phyloP scores from a whole-genome alignment of 2,797 vertebrate species.

The Danio tinwini region DNA sequence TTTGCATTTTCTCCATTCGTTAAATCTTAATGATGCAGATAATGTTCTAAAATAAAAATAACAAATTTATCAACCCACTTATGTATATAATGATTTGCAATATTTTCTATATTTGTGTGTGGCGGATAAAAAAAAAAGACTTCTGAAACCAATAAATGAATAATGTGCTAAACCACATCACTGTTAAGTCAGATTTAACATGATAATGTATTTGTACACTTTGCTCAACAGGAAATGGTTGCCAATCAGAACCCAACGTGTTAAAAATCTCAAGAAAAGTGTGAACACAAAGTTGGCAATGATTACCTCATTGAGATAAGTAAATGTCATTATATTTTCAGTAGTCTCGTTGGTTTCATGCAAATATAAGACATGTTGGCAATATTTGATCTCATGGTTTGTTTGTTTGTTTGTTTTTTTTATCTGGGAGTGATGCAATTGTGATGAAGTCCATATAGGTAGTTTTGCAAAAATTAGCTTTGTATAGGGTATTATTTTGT shows the following conservation, averaged over 20 bases:
- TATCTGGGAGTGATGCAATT: too few species aligned
- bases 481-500: too few species aligned
- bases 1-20: too few species aligned
- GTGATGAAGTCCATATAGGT: too few species aligned
- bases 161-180: neutral
- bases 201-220: neutral
- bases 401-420: too few species aligned
- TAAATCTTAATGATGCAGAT: too few species aligned
- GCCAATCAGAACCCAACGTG: neutral
- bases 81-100: too few species aligned
- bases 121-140: neutral
- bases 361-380: neutral
- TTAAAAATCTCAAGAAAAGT: neutral
- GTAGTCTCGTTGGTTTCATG: neutral
- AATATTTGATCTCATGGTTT: neutral
- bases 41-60: too few species aligned
- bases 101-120: neutral
- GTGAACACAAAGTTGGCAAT: neutral
- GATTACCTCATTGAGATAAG: too few species aligned
- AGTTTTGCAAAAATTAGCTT: too few species aligned
- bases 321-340: neutral
- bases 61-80: too few species aligned
- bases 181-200: neutral
- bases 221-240: slow-evolving; percentile 1
- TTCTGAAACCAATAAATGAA: neutral